Conservation (phyloP, 2,113 vertebrate species). For the Anoplopoma fimbria region DNA sequence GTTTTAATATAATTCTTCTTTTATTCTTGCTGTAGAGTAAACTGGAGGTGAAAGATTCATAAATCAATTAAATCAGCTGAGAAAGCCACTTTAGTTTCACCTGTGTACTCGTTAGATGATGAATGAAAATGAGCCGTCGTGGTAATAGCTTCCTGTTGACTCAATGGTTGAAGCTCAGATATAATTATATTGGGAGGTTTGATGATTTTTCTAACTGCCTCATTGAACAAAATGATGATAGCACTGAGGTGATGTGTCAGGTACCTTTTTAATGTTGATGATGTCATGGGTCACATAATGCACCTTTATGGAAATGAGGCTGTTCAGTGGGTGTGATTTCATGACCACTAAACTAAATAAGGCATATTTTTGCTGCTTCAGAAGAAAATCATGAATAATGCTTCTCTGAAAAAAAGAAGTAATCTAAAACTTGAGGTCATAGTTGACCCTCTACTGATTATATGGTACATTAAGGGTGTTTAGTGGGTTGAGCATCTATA, state of each 20-base stretch:
- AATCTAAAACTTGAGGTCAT: not conserved
- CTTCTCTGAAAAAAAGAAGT: no score
- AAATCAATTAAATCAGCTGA: no score
- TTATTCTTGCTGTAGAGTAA: no score
- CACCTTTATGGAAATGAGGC: not conserved
- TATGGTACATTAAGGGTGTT: not conserved
- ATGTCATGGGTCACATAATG: not conserved
- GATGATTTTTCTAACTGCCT: not conserved
- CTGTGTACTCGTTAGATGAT: slow-evolving; percentile 10
- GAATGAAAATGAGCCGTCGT: not conserved
- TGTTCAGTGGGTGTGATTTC: not conserved
- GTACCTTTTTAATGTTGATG: not conserved
- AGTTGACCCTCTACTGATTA: not conserved
- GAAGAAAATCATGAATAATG: no score
- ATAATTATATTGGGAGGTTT: slow-evolving; percentile 19
- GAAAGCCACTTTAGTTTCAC: not conserved
- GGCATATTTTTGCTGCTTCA: no score
- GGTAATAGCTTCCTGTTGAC: not conserved
- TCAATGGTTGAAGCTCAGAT: not conserved
- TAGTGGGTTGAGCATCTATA: not conserved
- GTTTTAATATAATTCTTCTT: not conserved
- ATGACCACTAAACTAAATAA: not conserved
- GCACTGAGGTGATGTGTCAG: not conserved
- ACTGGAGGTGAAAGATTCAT: no score
- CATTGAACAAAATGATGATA: not conserved